Conservation (phyloP, 2,888 invertebrate species). For the Tiphia femorata region DNA sequence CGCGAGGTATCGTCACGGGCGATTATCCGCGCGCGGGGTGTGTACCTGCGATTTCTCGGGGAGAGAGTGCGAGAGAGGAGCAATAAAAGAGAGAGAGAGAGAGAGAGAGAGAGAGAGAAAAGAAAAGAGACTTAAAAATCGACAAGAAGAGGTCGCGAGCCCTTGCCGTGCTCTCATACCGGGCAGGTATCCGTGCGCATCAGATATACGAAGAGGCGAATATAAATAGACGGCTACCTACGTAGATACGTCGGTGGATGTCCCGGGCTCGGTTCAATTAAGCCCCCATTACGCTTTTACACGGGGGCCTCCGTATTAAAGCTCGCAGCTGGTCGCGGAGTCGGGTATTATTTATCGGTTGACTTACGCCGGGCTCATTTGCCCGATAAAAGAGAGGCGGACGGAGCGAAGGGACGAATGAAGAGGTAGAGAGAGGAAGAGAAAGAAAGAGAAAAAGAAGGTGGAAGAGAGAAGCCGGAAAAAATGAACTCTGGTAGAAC, state of each 20-base stretch:
- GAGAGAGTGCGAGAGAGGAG: neutral
- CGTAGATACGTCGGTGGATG: constrained; percentile 42
- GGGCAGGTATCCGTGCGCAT: neutral
- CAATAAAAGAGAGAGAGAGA: neutral
- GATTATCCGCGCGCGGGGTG: no score
- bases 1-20: no score
- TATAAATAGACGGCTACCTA: constrained; percentile 46
- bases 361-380: constrained; percentile 59
- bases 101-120: neutral
- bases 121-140: no score
- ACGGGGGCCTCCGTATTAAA: constrained; percentile 51
- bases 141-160: neutral
- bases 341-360: constrained; percentile 60
- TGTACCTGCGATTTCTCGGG: no score
- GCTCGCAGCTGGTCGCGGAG: constrained; percentile 52
- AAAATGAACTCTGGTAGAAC: neutral
- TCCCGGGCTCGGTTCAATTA: constrained; percentile 56
- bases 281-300: constrained; percentile 56
- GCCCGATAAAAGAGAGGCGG: constrained; percentile 43
- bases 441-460: constrained; percentile 32
- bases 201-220: constrained; percentile 13
- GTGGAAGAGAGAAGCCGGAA: constrained; percentile 20
- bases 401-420: constrained; percentile 33
- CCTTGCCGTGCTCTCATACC: neutral
- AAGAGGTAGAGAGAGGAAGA: constrained; percentile 19